Conservation (phyloP, 2,797 vertebrate genomes). For the Argya squamiceps region DNA sequence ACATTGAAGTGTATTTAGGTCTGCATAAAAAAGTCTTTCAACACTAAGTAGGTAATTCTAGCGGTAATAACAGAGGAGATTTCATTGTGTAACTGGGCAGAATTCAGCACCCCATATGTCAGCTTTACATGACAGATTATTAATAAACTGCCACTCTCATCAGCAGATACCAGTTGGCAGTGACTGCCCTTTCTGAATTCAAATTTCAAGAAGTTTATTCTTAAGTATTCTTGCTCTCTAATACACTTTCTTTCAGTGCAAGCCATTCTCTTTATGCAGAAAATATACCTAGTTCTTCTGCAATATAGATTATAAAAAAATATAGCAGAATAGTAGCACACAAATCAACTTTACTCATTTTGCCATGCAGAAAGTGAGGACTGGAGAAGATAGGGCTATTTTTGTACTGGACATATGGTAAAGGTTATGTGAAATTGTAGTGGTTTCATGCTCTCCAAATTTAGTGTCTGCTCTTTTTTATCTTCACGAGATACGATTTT, state of each 20-base stretch:
- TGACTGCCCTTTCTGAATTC: conserved; percentile 32
- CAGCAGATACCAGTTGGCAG: conserved; percentile 4
- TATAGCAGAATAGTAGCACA: background rate
- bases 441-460: too few species aligned
- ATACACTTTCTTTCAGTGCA: background rate
- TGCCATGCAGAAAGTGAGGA: background rate
- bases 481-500: too few species aligned
- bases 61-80: conserved; percentile 46
- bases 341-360: background rate
- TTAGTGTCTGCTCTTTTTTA: too few species aligned
- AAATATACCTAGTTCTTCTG: background rate
- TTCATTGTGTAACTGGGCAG: conserved; percentile 44
- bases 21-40: conserved; percentile 19
- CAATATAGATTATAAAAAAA: background rate
- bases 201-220: conserved; percentile 7
- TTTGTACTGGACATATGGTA: background rate
- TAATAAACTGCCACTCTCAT: conserved; percentile 68
- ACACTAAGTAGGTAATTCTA: conserved; percentile 24
- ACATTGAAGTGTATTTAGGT: conserved; percentile 18
- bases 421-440: background rate
- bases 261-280: background rate
- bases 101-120: conserved; percentile 48
- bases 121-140: conserved; percentile 64
- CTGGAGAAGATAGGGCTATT: background rate
- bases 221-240: conserved; percentile 28